These are phyloP conservation scores for Polyergus mexicanus DNA, from an alignment of 1,140 invertebrate genomes.

Conservation along the genomic window DNA sequence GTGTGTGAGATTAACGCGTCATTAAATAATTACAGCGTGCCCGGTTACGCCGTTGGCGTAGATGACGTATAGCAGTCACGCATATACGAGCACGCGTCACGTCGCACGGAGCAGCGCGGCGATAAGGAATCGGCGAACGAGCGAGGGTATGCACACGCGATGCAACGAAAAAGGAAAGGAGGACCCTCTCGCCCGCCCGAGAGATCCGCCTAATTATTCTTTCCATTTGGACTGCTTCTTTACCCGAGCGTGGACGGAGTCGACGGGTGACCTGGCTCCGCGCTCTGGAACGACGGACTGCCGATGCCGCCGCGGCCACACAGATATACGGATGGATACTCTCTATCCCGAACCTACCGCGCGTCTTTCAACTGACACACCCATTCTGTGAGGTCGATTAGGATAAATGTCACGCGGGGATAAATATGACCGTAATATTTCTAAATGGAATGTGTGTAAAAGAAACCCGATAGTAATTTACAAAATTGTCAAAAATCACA, in stretches of 20 bases:
- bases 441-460: not conserved
- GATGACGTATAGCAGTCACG: slow-evolving; percentile 46
- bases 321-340: not conserved
- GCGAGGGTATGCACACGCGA: slow-evolving; percentile 15
- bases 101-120: not conserved
- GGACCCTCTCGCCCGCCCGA: slow-evolving; percentile 12
- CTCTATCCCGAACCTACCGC: slow-evolving; percentile 19
- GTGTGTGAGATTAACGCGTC: slow-evolving; percentile 52
- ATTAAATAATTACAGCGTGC: slow-evolving; percentile 59
- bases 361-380: slow-evolving; percentile 19
- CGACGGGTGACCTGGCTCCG: slow-evolving; percentile 73
- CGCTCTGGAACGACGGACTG: slow-evolving; percentile 65
- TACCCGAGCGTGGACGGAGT: slow-evolving; percentile 68
- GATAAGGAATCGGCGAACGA: slow-evolving; percentile 34
- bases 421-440: slow-evolving; percentile 23
- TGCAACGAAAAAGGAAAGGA: slow-evolving; percentile 39
- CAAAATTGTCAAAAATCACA: slow-evolving; percentile 27
- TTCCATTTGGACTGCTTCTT: slow-evolving; percentile 71
- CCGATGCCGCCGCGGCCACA: not conserved
- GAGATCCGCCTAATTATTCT: slow-evolving; percentile 69
- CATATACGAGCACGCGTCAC: slow-evolving; percentile 54
- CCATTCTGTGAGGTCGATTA: slow-evolving; percentile 24
- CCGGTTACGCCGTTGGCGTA: slow-evolving; percentile 5
- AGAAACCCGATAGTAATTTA: slow-evolving; percentile 12
- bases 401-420: slow-evolving; percentile 25